Base-by-base conservation (phyloP, 2,113 vertebrate genomes). In the Upupa epops region DNA sequence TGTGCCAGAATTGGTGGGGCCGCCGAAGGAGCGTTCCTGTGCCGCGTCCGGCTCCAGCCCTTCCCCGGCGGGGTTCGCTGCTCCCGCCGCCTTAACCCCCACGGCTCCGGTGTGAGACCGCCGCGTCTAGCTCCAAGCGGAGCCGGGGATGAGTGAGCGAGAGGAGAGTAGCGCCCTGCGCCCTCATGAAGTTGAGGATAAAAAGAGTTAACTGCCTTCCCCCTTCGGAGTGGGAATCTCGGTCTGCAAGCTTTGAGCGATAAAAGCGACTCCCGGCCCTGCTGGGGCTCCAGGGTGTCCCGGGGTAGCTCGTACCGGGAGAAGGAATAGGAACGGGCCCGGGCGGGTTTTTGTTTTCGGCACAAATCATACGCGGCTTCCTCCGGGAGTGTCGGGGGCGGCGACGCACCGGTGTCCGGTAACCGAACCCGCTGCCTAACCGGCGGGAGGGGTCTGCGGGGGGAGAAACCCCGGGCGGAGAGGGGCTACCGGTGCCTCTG, bases 331-430 rank as follows among this genome's bases (percentile, higher is more conserved):
- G 45, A 48, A 48, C 19, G 29, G 42, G 14, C 32, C 46, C 40
- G 31, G 31, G 10, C 25, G 42, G 66, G 48, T 51, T 82, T 90
- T 92, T 90, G 86, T 91, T 51, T n/a, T 85, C n/a, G 34, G 71
- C 71, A 37, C 37, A 32, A 59, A 93, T 54, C 64, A 37, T 68
- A 56, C 14, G 40, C 15, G 40, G 56, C 71, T 78, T 18, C 31
- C 31, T 46, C n/a, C 37, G n/a, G 36, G 29, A 86, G 76, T 21
- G 80, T 70, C 34, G 42, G 61, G 58, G 68, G 60, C 36, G 52
- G 79, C 79, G 58, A 34, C 31, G 48, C 78, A 75, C 79, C 66
- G 25, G 91, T 87, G 89, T 92, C 88, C 89, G 78, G 81, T 92
- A 77, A 89, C 77, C 52, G 73, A 78, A 19, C 55, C 83, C 71